phyloP scores from a whole-genome alignment of 1,140 invertebrate species.

The Papilio helenus region DNA sequence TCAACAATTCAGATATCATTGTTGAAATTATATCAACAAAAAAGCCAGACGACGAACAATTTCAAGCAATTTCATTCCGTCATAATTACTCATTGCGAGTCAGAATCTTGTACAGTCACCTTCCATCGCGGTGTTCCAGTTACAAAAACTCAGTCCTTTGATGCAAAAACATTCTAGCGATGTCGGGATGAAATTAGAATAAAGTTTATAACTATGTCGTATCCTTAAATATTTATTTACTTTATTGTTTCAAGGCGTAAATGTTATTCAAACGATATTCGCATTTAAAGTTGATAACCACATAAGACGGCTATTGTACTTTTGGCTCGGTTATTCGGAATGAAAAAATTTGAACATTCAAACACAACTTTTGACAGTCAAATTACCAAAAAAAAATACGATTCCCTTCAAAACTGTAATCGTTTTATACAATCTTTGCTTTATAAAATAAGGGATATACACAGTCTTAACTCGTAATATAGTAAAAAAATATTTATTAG shows the following conservation, averaged over 20 bases:
- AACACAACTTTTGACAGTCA: not conserved
- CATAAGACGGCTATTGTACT: not conserved
- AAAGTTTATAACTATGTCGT: too few species aligned
- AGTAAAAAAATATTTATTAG: not conserved
- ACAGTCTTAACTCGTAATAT: not conserved
- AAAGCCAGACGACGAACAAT: constrained; percentile 35
- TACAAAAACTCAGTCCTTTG: too few species aligned
- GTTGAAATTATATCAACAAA: constrained; percentile 38
- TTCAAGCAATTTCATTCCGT: constrained; percentile 36
- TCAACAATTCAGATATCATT: constrained; percentile 36
- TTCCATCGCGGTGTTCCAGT: too few species aligned
- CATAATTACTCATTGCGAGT: constrained; percentile 30
- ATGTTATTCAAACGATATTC: too few species aligned
- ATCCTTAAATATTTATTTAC: too few species aligned
- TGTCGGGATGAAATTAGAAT: too few species aligned
- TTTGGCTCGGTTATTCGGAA: not conserved
- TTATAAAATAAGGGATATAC: not conserved
- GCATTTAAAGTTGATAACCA: too few species aligned
- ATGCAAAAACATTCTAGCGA: too few species aligned
- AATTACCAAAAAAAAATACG: not conserved
- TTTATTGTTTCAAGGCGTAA: too few species aligned
- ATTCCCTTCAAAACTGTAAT: not conserved
- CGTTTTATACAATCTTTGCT: not conserved
- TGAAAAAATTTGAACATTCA: constrained; percentile 7
- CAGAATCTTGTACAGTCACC: constrained; percentile 9